A percentile compares a stretch with the other conserved stretches of the same genome.
Conservation (phyloP, 2,113 vertebrate genomes). For the Chrysochloris asiatica region DNA sequence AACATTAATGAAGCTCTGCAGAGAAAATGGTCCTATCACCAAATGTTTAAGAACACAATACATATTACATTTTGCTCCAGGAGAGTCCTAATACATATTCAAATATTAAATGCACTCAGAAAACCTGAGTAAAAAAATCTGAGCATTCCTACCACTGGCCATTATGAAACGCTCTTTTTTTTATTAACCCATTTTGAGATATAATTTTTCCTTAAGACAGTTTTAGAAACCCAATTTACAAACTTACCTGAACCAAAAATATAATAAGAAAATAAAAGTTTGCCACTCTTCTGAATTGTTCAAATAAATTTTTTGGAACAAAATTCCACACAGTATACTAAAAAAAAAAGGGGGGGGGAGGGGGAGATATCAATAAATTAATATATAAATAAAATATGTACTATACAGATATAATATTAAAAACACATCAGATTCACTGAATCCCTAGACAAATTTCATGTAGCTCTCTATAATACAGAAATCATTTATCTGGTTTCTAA, state of each 20-base stretch:
- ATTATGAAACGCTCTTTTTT: background rate
- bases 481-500: background rate
- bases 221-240: constrained; percentile 35
- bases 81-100: background rate
- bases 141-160: background rate
- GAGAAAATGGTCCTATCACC: background rate
- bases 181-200: background rate
- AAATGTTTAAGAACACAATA: constrained; percentile 41
- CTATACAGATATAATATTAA: background rate
- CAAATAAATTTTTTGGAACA: constrained; percentile 98
- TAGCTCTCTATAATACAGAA: constrained; percentile 17
- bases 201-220: constrained; percentile 35
- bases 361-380: constrained; percentile 26
- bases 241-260: constrained; percentile 98
- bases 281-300: constrained; percentile 99
- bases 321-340: constrained; percentile 99
- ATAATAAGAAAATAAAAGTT: constrained; percentile 99
- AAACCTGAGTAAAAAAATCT: background rate
- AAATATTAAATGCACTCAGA: background rate
- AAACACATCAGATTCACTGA: constrained; percentile 44
- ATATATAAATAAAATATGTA: constrained; percentile 52
- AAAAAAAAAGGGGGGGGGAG: constrained; percentile 19
- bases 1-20: background rate
- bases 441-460: constrained; percentile 32
- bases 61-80: no score